Evolutionary conservation across 1,140 invertebrate genomes (phyloP), one percentile per base, ranked within the genome.

Genomic region (Pseudomyrmex gracilis): DNA sequence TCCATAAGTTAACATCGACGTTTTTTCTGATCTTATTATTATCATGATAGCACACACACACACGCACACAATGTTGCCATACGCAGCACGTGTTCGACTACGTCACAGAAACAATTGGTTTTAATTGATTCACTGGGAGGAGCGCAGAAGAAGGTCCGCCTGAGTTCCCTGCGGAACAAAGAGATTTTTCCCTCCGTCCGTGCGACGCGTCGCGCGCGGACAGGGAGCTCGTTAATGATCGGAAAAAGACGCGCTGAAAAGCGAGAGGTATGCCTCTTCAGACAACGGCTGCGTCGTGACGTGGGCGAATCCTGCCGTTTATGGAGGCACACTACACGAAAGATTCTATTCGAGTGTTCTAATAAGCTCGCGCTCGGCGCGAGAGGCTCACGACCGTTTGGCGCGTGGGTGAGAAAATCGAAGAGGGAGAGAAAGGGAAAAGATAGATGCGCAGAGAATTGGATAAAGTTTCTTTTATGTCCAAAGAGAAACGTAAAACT

Each of bases 251-350:
- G 80, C 80, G 85, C 49, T 84, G 24, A 74, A 78, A 84, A 76
- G 82, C 67, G 78, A 83, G 67, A 78, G 82, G 86, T 90, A 89
- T 89, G 85, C 87, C 85, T 87, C 90, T 85, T 51, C 58, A 77
- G 88, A 85, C 68, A n/a, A n/a, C n/a, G n/a, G 55, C 49, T 84
- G 61, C 34, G 5, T 71, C 53, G 22, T n/a, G 70, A 80, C 90
- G 91, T 92, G 90, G 91, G 90, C 88, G 91, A 89, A 87, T 90
- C 88, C 73, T 64, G 64, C 88, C 83, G 78, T 86, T 87, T 89
- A 87, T 82, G 83, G 83, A 58, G 34, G n/a, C 85, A 34, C 73
- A 63, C 60, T 83, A 43, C 80, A 57, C 71, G 67, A 85, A 71
- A 66, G 89, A 91, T 88, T 85, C 90, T 84, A 71, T 77, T 71